Conservation (phyloP, 2,113 vertebrate genomes). For the Pseudopodoces humilis region DNA sequence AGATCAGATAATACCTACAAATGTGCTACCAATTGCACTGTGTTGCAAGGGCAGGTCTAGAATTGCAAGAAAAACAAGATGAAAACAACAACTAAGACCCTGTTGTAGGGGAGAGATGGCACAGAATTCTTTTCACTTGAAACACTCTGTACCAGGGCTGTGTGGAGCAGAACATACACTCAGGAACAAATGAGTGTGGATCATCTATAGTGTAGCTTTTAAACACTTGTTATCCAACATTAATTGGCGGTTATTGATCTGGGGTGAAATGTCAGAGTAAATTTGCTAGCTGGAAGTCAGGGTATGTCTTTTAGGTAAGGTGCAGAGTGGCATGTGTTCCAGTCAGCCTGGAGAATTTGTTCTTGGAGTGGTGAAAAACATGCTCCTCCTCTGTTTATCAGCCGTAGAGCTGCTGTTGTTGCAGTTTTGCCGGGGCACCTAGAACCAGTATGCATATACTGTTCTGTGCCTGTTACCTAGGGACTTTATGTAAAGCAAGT, state of each 20-base stretch:
- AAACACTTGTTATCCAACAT: neutral
- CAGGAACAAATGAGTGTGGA: neutral
- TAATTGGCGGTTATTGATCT: neutral
- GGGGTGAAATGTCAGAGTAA: neutral
- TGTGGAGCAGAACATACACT: rapidly evolving
- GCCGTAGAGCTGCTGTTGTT: neutral
- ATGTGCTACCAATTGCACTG: neutral
- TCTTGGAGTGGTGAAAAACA: neutral
- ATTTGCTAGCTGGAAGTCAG: neutral
- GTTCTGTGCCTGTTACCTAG: neutral
- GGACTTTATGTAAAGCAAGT: neutral
- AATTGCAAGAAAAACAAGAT: neutral
- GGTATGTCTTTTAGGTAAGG: neutral
- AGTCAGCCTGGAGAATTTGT: neutral
- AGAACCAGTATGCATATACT: neutral
- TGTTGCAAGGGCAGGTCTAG: neutral
- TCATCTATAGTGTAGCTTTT: neutral
- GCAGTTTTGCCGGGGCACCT: neutral
- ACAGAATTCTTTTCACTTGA: neutral
- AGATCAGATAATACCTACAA: neutral
- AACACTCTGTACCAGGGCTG: neutral
- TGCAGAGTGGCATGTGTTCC: neutral
- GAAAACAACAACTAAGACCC: neutral
- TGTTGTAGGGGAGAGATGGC: neutral
- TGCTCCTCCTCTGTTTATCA: neutral